A percentile compares a stretch with the other conserved stretches of the same genome.
Conservation (phyloP, 2,113 vertebrate species). For the Oncorhynchus nerka region DNA sequence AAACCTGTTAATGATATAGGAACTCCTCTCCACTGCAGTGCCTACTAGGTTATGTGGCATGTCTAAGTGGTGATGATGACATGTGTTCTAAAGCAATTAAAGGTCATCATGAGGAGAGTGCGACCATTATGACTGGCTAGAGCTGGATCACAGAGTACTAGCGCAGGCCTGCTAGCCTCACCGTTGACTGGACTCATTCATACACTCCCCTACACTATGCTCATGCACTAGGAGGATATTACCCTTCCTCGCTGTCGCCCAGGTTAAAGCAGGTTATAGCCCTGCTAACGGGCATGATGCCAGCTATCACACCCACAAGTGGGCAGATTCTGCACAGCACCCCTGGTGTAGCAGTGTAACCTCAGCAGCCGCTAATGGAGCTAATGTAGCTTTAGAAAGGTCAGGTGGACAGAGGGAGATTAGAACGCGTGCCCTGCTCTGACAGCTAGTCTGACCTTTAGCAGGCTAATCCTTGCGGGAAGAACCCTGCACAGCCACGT, state of each 20-base stretch:
- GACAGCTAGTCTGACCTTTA: slow-evolving; percentile 60
- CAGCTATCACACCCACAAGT: slow-evolving; percentile 33
- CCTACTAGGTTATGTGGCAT: slow-evolving; percentile 20
- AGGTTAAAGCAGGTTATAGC: slow-evolving; percentile 41
- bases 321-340: slow-evolving; percentile 14
- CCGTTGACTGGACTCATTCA: not conserved
- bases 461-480: slow-evolving; percentile 39
- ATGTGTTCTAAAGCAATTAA: slow-evolving; percentile 53
- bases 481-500: slow-evolving; percentile 3
- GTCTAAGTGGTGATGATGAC: slow-evolving; percentile 27
- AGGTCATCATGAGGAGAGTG: slow-evolving; percentile 17
- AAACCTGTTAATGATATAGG: slow-evolving; percentile 46
- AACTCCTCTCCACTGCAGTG: slow-evolving; percentile 28
- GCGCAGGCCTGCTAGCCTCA: not conserved
- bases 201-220: slow-evolving; percentile 7
- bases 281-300: slow-evolving; percentile 36
- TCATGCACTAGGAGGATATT: slow-evolving; percentile 34
- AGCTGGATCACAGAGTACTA: not conserved
- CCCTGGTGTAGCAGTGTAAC: not conserved
- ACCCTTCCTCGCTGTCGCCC: slow-evolving; percentile 44
- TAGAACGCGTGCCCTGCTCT: slow-evolving; percentile 44
- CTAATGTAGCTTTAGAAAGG: slow-evolving; percentile 26
- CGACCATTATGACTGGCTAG: slow-evolving; percentile 13
- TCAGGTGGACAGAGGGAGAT: slow-evolving; percentile 53
- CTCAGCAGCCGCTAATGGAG: too few relatives aligned